Evolutionary conservation across 2,888 invertebrate genomes (phyloP).

Genomic region (Eretmocerus hayati): DNA sequence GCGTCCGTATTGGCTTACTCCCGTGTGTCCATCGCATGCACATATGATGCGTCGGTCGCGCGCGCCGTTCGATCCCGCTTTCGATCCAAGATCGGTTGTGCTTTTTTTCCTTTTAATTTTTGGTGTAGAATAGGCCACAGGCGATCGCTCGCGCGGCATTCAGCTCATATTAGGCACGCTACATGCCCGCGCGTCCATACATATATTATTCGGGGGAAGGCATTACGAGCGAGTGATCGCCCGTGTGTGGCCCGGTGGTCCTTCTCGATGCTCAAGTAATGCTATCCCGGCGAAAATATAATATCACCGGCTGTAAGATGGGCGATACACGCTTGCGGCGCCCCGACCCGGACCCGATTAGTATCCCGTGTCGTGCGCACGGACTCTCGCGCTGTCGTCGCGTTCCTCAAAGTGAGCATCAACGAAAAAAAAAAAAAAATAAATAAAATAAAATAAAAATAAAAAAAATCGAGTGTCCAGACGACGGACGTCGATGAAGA

Average conservation of each 20-base stretch:
- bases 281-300: conserved; percentile 35
- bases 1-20: neutral
- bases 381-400: no score
- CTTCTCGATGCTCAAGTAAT: conserved; percentile 44
- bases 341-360: conserved; percentile 38
- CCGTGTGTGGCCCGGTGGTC: conserved; percentile 37
- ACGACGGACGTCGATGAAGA: neutral
- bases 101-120: no score
- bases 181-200: no score
- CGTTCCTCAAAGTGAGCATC: no score
- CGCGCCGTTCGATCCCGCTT: no score
- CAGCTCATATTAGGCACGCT: no score
- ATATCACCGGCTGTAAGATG: conserved; percentile 27
- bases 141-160: no score
- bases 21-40: neutral
- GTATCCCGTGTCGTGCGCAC: conserved; percentile 42
- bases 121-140: no score
- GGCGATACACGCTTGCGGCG: conserved; percentile 8
- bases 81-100: no score
- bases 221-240: conserved; percentile 20
- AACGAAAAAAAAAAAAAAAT: no score
- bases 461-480: neutral
- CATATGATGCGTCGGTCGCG: no score
- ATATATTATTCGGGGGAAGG: neutral
- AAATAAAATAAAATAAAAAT: no score